A percentile compares a stretch with the other conserved stretches of the same genome.
These are phyloP conservation scores for Fistularia commersonii DNA, from an alignment of 2,797 vertebrate species.

Conservation along the genomic window DNA sequence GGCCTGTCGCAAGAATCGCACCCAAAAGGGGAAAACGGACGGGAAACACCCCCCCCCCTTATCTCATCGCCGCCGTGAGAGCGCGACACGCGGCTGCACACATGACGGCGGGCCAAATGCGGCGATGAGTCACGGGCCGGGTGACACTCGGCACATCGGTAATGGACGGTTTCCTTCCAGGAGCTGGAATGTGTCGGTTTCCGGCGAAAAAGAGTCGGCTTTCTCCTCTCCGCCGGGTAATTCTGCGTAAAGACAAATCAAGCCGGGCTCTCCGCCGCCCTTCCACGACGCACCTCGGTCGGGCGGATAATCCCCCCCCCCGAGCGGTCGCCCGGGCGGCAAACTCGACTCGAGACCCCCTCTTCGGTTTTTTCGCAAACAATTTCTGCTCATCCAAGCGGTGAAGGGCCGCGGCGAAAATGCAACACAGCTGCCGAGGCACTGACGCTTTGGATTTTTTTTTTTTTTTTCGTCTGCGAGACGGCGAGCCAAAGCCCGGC, in stretches of 20 bases:
- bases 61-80: constrained; percentile 40
- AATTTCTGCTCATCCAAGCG: background rate
- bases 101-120: constrained; percentile 44
- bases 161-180: constrained; percentile 8
- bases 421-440: constrained; percentile 51
- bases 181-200: constrained; percentile 8
- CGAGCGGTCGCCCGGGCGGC: background rate
- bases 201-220: too few species aligned
- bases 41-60: too few species aligned
- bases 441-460: constrained; percentile 23
- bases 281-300: constrained; percentile 23
- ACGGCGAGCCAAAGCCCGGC: constrained; percentile 26
- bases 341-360: background rate
- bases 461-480: constrained; percentile 9
- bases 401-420: constrained; percentile 23
- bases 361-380: constrained; percentile 5
- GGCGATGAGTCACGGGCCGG: constrained; percentile 41
- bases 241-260: too few species aligned
- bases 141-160: constrained; percentile 7
- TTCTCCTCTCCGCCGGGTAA: too few species aligned
- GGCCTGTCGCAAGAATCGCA: too few species aligned
- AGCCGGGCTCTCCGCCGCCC: too few species aligned
- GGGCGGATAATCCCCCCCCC: constrained; percentile 28
- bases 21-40: too few species aligned
- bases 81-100: constrained; percentile 47